phyloP scores from a whole-genome alignment of 2,888 invertebrate genomes.

The Dione vanillae region DNA sequence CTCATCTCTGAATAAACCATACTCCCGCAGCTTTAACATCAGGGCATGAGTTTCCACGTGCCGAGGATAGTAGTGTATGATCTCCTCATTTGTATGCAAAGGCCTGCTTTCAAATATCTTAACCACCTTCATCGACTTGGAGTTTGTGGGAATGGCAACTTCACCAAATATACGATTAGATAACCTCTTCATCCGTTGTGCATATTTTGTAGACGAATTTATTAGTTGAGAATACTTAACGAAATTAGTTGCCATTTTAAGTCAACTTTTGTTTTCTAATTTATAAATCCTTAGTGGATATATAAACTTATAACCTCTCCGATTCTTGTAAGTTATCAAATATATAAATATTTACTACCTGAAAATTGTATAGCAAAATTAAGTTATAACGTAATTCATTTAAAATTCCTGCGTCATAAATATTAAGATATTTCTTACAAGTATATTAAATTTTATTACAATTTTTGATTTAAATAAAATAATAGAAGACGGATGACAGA shows the following conservation, averaged over 20 bases:
- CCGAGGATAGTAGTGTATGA: slow-evolving; percentile 94
- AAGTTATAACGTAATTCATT: neutral
- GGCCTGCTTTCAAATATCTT: slow-evolving; percentile 91
- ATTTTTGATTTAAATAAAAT: neutral
- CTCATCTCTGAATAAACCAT: slow-evolving; percentile 93
- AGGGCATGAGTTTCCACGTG: slow-evolving; percentile 90
- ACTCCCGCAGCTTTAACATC: slow-evolving; percentile 88
- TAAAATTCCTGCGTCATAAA: neutral
- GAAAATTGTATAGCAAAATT: neutral
- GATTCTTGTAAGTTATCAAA: neutral
- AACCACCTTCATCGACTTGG: slow-evolving; percentile 92
- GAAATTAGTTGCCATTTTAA: slow-evolving; percentile 84
- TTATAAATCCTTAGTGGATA: neutral
- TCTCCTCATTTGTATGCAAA: slow-evolving; percentile 87
- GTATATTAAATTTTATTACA: neutral
- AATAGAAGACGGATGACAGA: neutral
- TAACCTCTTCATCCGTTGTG: slow-evolving; percentile 92
- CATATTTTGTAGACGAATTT: slow-evolving; percentile 90
- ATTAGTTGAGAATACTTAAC: slow-evolving; percentile 88
- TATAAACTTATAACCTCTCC: slow-evolving; percentile 28
- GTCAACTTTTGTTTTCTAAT: neutral
- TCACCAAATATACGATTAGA: slow-evolving; percentile 96
- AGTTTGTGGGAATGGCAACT: slow-evolving; percentile 89
- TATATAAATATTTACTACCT: neutral
- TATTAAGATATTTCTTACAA: neutral